phyloP scores from a whole-genome alignment of 2,888 invertebrate species.

The Bellardia pandia region DNA sequence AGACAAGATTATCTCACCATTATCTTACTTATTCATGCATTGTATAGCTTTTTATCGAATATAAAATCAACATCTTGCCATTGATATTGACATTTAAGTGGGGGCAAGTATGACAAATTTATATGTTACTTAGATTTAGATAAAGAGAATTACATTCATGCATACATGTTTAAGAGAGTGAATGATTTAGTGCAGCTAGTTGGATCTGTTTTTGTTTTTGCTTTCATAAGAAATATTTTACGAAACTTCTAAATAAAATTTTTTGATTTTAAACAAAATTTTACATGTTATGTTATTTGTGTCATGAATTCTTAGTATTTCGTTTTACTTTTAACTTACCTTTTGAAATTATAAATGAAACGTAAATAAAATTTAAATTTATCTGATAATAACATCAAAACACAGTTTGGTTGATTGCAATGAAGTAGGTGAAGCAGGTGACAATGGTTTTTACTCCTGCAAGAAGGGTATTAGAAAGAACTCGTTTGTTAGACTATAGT shows the following conservation, averaged over 20 bases:
- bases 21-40: not conserved
- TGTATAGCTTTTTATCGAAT: not conserved
- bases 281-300: too few species aligned
- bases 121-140: not conserved
- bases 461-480: too few species aligned
- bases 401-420: too few species aligned
- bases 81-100: conserved; percentile 3
- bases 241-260: not conserved
- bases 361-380: too few species aligned
- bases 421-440: too few species aligned
- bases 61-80: not conserved
- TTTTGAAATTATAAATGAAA: too few species aligned
- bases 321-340: too few species aligned
- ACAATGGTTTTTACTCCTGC: too few species aligned
- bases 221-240: not conserved
- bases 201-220: not conserved
- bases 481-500: too few species aligned
- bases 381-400: too few species aligned
- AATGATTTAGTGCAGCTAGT: not conserved
- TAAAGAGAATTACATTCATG: not conserved
- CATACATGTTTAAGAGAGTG: not conserved
- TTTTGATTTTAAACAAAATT: too few species aligned
- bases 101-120: conserved; percentile 21
- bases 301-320: too few species aligned
- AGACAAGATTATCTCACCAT: not conserved